Percentiles rank a stretch among this genome's conserved stretches.
Conservation (phyloP, 2,888 invertebrate genomes). For the Pimpla rufipes region DNA sequence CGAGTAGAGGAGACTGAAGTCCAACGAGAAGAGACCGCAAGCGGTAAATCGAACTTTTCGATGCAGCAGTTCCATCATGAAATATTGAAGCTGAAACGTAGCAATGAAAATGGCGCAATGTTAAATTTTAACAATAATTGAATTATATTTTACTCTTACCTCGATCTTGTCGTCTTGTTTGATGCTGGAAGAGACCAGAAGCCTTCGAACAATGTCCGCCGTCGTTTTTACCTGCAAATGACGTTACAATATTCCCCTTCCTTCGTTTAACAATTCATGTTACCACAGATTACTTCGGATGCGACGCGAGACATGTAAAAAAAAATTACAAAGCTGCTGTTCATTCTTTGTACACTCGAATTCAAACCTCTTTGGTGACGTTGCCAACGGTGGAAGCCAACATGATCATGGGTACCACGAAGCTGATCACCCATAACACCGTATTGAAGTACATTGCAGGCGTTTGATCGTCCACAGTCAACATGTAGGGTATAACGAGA, state of each 20-base stretch:
- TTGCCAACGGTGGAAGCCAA: conserved; percentile 38
- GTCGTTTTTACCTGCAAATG: conserved; percentile 43
- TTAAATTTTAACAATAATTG: too few species aligned
- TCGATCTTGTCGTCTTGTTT: conserved; percentile 22
- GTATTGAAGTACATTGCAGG: neutral
- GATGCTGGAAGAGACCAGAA: conserved; percentile 19
- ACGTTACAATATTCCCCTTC: neutral
- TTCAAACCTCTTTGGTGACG: conserved; percentile 41
- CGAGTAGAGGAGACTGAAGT: conserved; percentile 76
- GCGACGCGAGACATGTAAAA: neutral
- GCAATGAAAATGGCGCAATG: neutral
- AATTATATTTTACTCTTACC: neutral
- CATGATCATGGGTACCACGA: conserved; percentile 74
- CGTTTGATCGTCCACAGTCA: neutral
- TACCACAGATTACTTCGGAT: neutral
- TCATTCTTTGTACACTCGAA: neutral
- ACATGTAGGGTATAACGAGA: conserved; percentile 29
- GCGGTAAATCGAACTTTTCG: conserved; percentile 76
- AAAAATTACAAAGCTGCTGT: neutral
- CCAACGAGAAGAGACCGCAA: conserved; percentile 76
- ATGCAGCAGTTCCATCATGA: conserved; percentile 76
- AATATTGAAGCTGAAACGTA: conserved; percentile 76
- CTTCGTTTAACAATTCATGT: neutral
- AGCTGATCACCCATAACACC: neutral
- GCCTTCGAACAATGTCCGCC: conserved; percentile 19